Evolutionary conservation across 2,113 vertebrate species (phyloP).

Genomic region (Anas platyrhynchos): DNA sequence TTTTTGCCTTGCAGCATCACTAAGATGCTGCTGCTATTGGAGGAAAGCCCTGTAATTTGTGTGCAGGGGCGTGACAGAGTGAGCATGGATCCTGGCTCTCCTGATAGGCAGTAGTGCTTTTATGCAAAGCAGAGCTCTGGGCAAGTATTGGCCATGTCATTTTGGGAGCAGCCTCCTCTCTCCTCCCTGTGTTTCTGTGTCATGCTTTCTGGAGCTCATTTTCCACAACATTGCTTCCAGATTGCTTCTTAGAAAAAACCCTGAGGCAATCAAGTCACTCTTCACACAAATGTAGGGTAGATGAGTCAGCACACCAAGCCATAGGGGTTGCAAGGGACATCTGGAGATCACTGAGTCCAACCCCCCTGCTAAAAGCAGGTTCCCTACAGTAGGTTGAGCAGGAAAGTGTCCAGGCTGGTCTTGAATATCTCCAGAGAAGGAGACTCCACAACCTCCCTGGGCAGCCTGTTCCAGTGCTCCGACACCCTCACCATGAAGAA

Average conservation of each 20-base stretch:
- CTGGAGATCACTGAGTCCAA: too few species aligned
- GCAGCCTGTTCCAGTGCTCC: too few species aligned
- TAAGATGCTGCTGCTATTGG: background rate
- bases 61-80: accelerated
- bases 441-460: too few species aligned
- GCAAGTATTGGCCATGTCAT: background rate
- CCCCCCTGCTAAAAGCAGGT: too few species aligned
- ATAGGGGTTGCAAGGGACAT: too few species aligned
- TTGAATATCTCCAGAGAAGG: too few species aligned
- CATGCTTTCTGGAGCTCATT: background rate
- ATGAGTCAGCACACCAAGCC: too few species aligned
- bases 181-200: background rate
- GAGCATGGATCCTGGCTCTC: background rate
- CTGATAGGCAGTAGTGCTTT: background rate
- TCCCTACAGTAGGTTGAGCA: too few species aligned
- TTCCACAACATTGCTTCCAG: background rate
- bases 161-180: background rate
- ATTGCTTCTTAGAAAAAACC: background rate
- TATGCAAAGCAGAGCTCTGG: background rate
- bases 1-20: background rate
- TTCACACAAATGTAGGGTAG: background rate
- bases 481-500: too few species aligned
- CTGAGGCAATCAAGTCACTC: background rate
- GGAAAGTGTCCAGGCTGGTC: too few species aligned
- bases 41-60: accelerated